Percentiles rank a stretch among this genome's conserved stretches.
These are phyloP conservation scores for Hirtodrosophila confusa DNA, from an alignment of 2,888 invertebrate genomes.

Conservation along the genomic window DNA sequence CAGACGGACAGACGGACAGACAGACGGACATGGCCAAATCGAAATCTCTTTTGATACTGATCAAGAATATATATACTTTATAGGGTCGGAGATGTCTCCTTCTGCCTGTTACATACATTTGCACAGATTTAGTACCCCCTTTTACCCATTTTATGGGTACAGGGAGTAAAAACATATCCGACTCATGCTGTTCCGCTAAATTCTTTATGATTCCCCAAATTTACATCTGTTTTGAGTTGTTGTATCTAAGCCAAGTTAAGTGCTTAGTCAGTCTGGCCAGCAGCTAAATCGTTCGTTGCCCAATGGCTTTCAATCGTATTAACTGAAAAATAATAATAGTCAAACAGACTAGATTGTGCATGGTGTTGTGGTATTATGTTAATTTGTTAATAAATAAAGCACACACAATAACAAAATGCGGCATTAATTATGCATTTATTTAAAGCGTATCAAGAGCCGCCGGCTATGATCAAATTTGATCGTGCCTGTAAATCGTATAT, in stretches of 20 bases:
- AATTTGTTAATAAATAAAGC: conserved; percentile 32
- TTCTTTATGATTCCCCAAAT: background rate
- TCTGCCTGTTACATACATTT: too few species aligned
- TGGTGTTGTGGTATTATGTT: conserved; percentile 46
- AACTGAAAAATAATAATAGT: conserved; percentile 1
- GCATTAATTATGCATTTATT: conserved; percentile 74
- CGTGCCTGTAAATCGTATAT: conserved; percentile 23
- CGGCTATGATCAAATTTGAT: conserved; percentile 65
- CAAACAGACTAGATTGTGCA: conserved; percentile 39
- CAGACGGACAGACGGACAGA: too few species aligned
- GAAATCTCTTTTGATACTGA: too few species aligned
- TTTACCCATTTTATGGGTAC: too few species aligned
- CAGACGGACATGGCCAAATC: too few species aligned
- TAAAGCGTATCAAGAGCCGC: conserved; percentile 55
- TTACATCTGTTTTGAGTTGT: conserved; percentile 1
- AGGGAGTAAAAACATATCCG: too few species aligned
- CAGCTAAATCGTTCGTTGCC: conserved; percentile 6
- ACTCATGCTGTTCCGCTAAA: background rate
- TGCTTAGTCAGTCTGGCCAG: background rate
- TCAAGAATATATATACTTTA: too few species aligned
- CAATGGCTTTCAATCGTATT: conserved; percentile 10
- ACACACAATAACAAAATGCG: conserved; percentile 28
- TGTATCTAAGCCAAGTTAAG: conserved; percentile 5
- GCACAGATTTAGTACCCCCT: too few species aligned
- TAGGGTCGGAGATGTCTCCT: too few species aligned